Base-by-base conservation (phyloP, 1,140 invertebrate species). In the Halyomorpha halys region DNA sequence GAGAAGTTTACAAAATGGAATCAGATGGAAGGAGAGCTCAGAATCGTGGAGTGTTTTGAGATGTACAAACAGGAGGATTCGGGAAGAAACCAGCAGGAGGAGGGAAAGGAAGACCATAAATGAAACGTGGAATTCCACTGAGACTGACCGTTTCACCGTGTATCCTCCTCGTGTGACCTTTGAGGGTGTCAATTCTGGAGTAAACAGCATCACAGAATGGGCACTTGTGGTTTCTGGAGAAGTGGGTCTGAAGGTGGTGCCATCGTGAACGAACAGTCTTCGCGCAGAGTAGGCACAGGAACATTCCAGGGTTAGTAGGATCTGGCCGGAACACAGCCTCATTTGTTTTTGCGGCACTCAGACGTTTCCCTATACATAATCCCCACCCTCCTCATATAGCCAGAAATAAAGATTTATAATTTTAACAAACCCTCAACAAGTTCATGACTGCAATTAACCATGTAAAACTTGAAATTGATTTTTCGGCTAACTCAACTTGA, bases 181-280 rank as follows among this genome's bases (percentile, higher is more conserved):
- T 70, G 16, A 73, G 66, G 60, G 70, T 89, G 77, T 91, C 89
- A 72, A 89, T 88, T 72, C 89, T 82, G 77, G 86, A 89, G 78
- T 90, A 91, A 53, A 86, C 87, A 69, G 87, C 86, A 65, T 86
- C 83, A 77, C 89, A 91, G 74, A 89, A 88, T 44, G 87, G 87
- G 74, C 89, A 91, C 69, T 82, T 81, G 66, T 85, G 89, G 68
- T 87, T 79, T 75, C 87, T 82, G 59, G 84, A 81, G 47, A 84
- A 87, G 74, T 90, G 89, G 67, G 86, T 87, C 76, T 90, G 87
- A 77, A 83, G 87, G 77, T 91, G 88, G 76, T 91, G 89, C 87
- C 89, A 90, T 71, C 87, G 79, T 76, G 90, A 90, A 72, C 87
- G 86, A 63, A 90, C 88, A 77, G 88, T 83, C 79, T 91, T 91